These are phyloP conservation scores for Hippocampus abdominalis DNA, from an alignment of 2,113 vertebrate species.

Conservation along the genomic window DNA sequence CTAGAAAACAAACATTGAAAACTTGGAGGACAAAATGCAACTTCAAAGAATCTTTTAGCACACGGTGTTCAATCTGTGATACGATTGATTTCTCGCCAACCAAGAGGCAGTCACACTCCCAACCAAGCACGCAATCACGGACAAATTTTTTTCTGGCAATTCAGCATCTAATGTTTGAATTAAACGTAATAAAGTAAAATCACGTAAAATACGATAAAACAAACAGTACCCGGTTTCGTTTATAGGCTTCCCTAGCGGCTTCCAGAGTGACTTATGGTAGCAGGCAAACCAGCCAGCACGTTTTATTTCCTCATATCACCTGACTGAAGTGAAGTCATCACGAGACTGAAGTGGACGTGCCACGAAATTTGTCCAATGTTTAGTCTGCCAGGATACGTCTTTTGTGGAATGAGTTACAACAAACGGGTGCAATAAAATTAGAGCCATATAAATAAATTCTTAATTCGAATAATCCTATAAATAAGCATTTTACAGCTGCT, in stretches of 20 bases:
- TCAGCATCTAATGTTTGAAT: not conserved
- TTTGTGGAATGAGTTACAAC: not conserved
- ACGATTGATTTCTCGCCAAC: not conserved
- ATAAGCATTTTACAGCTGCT: not conserved
- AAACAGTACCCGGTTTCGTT: not conserved
- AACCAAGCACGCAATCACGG: not conserved
- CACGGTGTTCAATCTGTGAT: not conserved
- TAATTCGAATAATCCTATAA: rapidly evolving
- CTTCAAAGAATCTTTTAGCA: not conserved
- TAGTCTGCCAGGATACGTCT: slow-evolving; percentile 13
- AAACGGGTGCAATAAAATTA: no score
- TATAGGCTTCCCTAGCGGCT: rapidly evolving
- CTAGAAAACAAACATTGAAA: slow-evolving; percentile 7
- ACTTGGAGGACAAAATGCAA: no score
- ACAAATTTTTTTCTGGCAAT: no score
- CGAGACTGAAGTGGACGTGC: no score
- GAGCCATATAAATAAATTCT: rapidly evolving
- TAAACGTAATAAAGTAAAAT: not conserved
- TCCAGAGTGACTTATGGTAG: not conserved
- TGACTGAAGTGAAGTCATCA: not conserved
- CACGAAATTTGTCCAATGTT: not conserved
- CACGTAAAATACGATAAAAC: not conserved
- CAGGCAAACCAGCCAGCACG: not conserved
- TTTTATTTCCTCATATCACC: slow-evolving; percentile 44
- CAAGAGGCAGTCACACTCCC: not conserved